Percentiles rank a stretch among this genome's conserved stretches.
These are phyloP conservation scores for Steromphala cineraria DNA, from an alignment of 2,888 invertebrate genomes.

Conservation along the genomic window DNA sequence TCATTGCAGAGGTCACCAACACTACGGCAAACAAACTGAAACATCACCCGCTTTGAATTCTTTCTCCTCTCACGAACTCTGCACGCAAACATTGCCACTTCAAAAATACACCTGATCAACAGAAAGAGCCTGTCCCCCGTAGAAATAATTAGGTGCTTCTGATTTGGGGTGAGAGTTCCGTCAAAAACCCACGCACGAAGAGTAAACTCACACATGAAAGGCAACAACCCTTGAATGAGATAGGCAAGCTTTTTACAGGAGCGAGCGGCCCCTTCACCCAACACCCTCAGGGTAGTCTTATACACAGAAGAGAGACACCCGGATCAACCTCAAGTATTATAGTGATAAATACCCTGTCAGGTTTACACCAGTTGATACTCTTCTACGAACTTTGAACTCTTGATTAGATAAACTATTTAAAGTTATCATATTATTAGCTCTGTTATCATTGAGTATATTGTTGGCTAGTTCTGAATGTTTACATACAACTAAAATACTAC, in stretches of 20 bases:
- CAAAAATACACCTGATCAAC: neutral
- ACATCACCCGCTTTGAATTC: too few species aligned
- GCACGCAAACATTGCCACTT: too few species aligned
- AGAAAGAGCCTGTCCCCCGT: neutral
- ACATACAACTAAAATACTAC: too few species aligned
- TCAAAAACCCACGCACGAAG: neutral
- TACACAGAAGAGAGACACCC: neutral
- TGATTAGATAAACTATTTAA: too few species aligned
- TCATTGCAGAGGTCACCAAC: too few species aligned
- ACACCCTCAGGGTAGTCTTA: neutral
- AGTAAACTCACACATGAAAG: neutral
- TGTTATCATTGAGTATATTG: too few species aligned
- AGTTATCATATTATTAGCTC: too few species aligned
- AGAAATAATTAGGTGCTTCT: neutral
- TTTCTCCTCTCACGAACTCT: too few species aligned
- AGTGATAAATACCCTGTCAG: neutral
- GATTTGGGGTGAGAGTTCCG: neutral
- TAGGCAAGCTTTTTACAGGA: neutral
- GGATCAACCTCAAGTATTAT: neutral
- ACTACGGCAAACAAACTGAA: too few species aligned
- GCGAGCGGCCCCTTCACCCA: neutral
- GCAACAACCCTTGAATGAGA: neutral
- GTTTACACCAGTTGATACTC: neutral
- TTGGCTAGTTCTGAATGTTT: too few species aligned
- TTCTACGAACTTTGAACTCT: too few species aligned